phyloP scores from a whole-genome alignment of 1,140 invertebrate species.

The Heliconius hermathena region DNA sequence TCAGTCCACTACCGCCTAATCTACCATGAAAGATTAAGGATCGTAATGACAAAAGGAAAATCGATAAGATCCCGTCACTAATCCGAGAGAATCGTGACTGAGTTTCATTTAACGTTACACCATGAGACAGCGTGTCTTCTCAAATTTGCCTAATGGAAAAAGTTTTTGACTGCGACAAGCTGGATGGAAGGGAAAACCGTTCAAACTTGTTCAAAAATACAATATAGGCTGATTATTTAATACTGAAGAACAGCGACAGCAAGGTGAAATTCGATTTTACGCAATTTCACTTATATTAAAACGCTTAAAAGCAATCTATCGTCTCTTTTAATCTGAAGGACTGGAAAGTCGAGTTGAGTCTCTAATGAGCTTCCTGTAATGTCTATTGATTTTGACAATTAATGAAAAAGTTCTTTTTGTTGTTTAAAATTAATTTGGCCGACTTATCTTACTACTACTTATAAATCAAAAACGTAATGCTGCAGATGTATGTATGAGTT shows the following conservation, averaged over 20 bases:
- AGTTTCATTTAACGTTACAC: background rate
- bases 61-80: background rate
- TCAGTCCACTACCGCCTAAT: background rate
- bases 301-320: background rate
- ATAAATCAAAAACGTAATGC: background rate
- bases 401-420: background rate
- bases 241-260: background rate
- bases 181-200: background rate
- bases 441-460: background rate
- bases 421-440: background rate
- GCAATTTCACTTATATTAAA: background rate
- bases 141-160: constrained; percentile 11
- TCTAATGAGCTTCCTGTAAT: background rate
- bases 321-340: background rate
- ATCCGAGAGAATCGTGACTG: background rate
- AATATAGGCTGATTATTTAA: background rate
- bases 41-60: background rate
- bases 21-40: background rate
- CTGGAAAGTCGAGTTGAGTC: background rate
- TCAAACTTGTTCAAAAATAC: constrained; percentile 2
- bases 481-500: too few relatives aligned
- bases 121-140: constrained; percentile 13
- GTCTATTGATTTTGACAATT: background rate
- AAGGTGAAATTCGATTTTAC: background rate
- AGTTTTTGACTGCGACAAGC: background rate